Conservation (phyloP, 2,888 invertebrate species). For the Aricia artaxerxes region DNA sequence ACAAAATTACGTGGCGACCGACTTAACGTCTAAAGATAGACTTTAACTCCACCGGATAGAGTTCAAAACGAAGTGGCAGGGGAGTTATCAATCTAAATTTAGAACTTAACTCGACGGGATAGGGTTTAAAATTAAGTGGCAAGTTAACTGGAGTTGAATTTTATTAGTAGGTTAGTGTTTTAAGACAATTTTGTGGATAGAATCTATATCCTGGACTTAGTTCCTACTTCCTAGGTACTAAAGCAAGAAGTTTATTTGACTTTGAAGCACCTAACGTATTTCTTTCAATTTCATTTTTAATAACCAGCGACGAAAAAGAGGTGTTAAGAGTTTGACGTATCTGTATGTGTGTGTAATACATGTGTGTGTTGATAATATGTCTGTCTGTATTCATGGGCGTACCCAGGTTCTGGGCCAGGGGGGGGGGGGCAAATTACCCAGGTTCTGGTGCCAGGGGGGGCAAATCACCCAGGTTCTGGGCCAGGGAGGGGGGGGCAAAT, state of each 20-base stretch:
- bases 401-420: too few species aligned
- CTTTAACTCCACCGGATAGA: background rate
- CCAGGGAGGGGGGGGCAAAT: too few species aligned
- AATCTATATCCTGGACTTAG: background rate
- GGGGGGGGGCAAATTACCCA: too few species aligned
- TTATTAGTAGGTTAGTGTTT: slow-evolving; percentile 12
- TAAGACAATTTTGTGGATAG: background rate
- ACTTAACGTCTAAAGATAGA: background rate
- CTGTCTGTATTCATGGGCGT: too few species aligned
- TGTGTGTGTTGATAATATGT: too few species aligned
- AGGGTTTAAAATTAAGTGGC: slow-evolving; percentile 21
- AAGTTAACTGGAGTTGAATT: background rate
- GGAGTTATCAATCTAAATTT: slow-evolving; percentile 11
- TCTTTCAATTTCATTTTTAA: background rate
- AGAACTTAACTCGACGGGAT: slow-evolving; percentile 9
- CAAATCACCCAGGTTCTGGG: too few species aligned
- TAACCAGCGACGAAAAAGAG: background rate
- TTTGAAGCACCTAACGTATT: background rate
- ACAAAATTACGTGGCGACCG: background rate
- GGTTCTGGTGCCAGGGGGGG: too few species aligned
- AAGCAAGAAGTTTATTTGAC: background rate
- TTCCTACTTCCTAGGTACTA: background rate
- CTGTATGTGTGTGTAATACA: too few species aligned
- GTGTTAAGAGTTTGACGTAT: background rate
- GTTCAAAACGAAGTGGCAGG: background rate